phyloP scores from a whole-genome alignment of 2,888 invertebrate genomes.

The Siphonodentalium dalli region DNA sequence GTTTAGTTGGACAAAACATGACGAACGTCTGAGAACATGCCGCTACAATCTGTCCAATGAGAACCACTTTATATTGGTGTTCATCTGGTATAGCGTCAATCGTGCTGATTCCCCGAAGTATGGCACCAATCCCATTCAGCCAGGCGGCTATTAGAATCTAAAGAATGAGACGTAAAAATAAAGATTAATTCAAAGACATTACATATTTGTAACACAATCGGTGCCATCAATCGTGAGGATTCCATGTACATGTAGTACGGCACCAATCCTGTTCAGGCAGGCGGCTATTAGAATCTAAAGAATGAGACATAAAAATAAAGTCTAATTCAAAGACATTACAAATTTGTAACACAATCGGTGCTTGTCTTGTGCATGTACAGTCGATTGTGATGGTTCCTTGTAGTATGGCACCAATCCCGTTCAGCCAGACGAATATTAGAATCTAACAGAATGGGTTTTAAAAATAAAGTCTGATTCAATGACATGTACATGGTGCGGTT shows the following conservation, averaged over 20 bases:
- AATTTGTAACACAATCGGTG: too few relatives aligned
- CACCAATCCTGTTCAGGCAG: constrained; percentile 66
- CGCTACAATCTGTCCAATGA: constrained; percentile 66
- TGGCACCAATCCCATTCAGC: constrained; percentile 65
- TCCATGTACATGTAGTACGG: constrained; percentile 63
- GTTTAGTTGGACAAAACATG: constrained; percentile 68
- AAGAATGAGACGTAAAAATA: constrained; percentile 19
- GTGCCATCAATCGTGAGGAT: constrained; percentile 56
- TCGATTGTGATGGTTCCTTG: constrained; percentile 62
- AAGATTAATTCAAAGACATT: background rate
- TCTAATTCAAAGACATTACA: too few relatives aligned
- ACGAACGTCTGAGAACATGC: constrained; percentile 68
- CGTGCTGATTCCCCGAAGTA: constrained; percentile 62
- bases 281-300: constrained; percentile 64
- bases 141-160: constrained; percentile 65
- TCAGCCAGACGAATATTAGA: constrained; percentile 64
- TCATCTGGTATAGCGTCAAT: constrained; percentile 43
- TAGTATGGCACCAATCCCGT: constrained; percentile 64
- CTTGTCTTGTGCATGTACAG: too few relatives aligned
- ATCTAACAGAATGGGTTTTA: constrained; percentile 50
- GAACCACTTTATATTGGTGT: constrained; percentile 42
- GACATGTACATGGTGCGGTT: too few relatives aligned
- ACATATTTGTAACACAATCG: too few relatives aligned
- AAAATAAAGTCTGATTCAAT: background rate
- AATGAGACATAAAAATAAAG: background rate